Evolutionary conservation across 1,140 invertebrate genomes (phyloP).

Genomic region (Magallana angulata): DNA sequence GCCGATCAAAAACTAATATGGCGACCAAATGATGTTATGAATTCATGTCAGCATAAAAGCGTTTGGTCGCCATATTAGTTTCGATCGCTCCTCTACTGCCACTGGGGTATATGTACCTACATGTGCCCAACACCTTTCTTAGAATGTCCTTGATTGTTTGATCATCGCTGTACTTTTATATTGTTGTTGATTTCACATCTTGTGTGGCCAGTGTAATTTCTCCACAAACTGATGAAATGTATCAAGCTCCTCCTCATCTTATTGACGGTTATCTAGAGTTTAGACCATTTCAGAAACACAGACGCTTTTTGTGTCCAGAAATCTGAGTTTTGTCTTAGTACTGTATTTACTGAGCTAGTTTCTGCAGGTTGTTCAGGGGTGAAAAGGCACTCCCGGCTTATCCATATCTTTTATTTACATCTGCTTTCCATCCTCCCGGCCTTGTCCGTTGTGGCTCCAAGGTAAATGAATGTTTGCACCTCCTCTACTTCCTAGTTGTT

Average conservation of each 20-base stretch:
- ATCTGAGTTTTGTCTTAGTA: not conserved
- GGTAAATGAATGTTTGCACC: too few species aligned
- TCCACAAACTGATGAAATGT: not conserved
- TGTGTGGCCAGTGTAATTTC: conserved; percentile 26
- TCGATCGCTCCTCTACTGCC: too few species aligned
- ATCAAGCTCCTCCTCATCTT: conserved; percentile 17
- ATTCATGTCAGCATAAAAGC: too few species aligned
- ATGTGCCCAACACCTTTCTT: not conserved
- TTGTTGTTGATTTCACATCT: not conserved
- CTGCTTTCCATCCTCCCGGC: too few species aligned
- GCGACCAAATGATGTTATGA: too few species aligned
- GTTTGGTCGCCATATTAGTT: too few species aligned
- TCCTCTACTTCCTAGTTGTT: too few species aligned
- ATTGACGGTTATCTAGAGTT: not conserved
- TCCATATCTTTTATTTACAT: too few species aligned
- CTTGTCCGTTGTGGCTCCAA: too few species aligned
- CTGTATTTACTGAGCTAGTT: not conserved
- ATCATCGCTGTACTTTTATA: not conserved
- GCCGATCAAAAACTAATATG: too few species aligned
- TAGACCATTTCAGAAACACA: not conserved
- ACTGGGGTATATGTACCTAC: too few species aligned
- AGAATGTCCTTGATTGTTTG: too few species aligned
- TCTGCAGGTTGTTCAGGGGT: not conserved
- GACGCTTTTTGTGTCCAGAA: not conserved
- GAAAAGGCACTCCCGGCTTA: not conserved